A percentile compares a stretch with the other conserved stretches of the same genome.
Evolutionary conservation across 2,113 vertebrate genomes (phyloP).

Genomic region (Oreochromis spilurus): DNA sequence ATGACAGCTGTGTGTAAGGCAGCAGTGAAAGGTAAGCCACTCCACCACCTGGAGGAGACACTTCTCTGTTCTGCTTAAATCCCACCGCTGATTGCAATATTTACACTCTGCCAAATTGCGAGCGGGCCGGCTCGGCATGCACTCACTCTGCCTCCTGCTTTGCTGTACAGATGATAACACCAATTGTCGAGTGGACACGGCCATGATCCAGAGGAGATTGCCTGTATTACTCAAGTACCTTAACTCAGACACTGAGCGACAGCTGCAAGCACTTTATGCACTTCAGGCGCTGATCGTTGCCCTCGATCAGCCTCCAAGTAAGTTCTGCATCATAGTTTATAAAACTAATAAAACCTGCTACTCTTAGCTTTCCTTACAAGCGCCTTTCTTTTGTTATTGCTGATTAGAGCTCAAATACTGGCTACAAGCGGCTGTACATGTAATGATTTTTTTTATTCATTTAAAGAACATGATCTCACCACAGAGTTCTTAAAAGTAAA

Average conservation of each 20-base stretch:
- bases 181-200: conserved; percentile 89
- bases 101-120: neutral
- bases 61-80: neutral
- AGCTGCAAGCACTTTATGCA: conserved; percentile 99
- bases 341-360: neutral
- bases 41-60: neutral
- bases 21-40: conserved; percentile 88
- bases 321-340: conserved; percentile 61
- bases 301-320: conserved; percentile 98
- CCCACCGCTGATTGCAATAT: neutral
- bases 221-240: conserved; percentile 98
- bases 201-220: conserved; percentile 92
- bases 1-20: conserved; percentile 98
- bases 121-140: neutral
- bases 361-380: neutral
- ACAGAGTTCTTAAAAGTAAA: neutral
- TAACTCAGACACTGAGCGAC: conserved; percentile 95
- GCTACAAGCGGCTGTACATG: neutral
- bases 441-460: neutral
- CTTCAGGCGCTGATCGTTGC: conserved; percentile 96
- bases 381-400: neutral
- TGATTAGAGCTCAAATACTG: neutral
- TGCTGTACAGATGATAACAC: conserved; percentile 81
- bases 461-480: neutral
- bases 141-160: neutral